Evolutionary conservation across 2,113 vertebrate genomes (phyloP).

Genomic region (Silurus meridionalis): DNA sequence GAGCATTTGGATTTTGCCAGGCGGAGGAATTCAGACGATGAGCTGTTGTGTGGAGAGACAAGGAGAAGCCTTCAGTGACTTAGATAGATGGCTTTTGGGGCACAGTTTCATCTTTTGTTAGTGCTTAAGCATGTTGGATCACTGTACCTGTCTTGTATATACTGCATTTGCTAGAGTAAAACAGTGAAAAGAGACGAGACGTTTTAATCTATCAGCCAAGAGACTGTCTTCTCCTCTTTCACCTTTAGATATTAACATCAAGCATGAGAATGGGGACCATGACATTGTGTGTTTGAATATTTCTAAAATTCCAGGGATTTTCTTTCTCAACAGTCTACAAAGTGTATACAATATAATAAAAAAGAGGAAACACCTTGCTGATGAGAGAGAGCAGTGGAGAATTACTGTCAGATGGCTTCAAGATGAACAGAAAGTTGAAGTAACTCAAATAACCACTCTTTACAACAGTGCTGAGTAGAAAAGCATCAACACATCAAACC

Average conservation of each 20-base stretch:
- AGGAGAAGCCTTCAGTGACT: background rate
- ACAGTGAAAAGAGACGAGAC: background rate
- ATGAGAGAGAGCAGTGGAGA: background rate
- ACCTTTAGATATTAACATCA: background rate
- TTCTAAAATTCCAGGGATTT: background rate
- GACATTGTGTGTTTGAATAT: background rate
- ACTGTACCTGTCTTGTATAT: constrained; percentile 7
- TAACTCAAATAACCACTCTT: background rate
- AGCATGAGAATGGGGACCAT: background rate
- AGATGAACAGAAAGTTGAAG: background rate
- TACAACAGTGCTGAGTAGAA: background rate
- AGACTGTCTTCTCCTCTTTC: constrained; percentile 19
- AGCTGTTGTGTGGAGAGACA: constrained; percentile 27
- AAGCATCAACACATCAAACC: background rate
- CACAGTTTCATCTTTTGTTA: constrained; percentile 22
- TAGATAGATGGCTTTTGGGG: constrained; percentile 25
- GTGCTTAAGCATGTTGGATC: constrained; percentile 6
- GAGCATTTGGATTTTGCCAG: constrained; percentile 39
- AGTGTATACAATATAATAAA: background rate
- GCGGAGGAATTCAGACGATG: constrained; percentile 45
- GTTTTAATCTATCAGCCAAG: constrained; percentile 11
- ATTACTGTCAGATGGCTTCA: background rate
- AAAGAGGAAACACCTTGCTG: background rate
- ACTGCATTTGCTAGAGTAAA: background rate
- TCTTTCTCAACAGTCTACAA: background rate